Evolutionary conservation across 2,797 vertebrate genomes (phyloP), one percentile per base, ranked within the genome.

Genomic region (Gambusia yucatana): DNA sequence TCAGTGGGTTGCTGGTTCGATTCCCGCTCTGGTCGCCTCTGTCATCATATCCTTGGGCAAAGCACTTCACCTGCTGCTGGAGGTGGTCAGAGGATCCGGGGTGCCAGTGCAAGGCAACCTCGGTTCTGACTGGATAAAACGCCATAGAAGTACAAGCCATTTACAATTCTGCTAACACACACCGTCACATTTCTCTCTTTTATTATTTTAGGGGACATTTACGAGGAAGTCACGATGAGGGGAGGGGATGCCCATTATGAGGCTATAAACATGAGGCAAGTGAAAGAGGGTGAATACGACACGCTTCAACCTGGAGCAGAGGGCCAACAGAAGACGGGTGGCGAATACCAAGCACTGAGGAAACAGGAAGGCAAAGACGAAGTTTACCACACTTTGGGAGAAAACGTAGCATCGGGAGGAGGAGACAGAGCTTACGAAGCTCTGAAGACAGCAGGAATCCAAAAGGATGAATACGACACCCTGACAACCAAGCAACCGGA

Each of bases 201-300:
- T 28, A 55, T 55, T 70, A 11, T n/a, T 72, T 80, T 59, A 44
- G 88, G 83, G 0, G 30, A 2, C 22, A 50, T 86, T 74, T 92
- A 92, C 8, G 84, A 90, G 41, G 86, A 90, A 6, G 28, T 92
- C 65, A 3, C 1, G 0, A 0, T 85, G 76, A 59, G 1, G 5
- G 1, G 1, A 30, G 79, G 16, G 9, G 79, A 30, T 6, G 1
- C 36, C 3, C 11, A 41, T 6, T 67, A 67, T 67, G 63, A 67
- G 36, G 20, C 39, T 67, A 22, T 67, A 39, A 67, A 67, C 8
- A 0, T 25, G 41, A 13, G 0, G 16, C 16, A 0, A 0, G 46
- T 47, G 44, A 73, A 1, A 22, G 87, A 75, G 4, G 50, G 3
- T 0, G 85, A 84, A 63, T 90, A 92, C 0, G 77, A 90, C 69